A percentile compares a stretch with the other conserved stretches of the same genome.
Evolutionary conservation across 2,888 invertebrate genomes (phyloP).

Genomic region (Thecophora atra): DNA sequence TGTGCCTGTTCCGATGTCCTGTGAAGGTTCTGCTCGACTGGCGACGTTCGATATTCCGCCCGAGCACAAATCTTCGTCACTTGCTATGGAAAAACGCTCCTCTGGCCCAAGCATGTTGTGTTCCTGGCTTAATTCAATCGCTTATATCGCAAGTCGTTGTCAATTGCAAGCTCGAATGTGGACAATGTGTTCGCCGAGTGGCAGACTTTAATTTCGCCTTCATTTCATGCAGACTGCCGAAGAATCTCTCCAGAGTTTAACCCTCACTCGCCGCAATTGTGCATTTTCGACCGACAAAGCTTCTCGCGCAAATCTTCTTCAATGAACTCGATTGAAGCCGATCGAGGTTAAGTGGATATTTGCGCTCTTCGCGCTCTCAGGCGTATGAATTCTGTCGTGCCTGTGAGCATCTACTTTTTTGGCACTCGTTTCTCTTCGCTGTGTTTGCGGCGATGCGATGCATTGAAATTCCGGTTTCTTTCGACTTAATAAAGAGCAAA

Average conservation of each 20-base stretch:
- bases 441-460: background rate
- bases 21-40: background rate
- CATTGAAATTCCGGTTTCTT: slow-evolving; percentile 42
- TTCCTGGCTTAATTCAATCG: slow-evolving; percentile 27
- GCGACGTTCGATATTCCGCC: background rate
- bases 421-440: slow-evolving; percentile 6
- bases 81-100: too few relatives aligned
- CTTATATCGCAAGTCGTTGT: slow-evolving; percentile 28
- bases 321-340: too few relatives aligned
- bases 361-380: background rate
- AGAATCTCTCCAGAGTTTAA: background rate
- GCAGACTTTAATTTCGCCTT: background rate
- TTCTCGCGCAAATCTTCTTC: too few relatives aligned
- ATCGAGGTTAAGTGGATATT: background rate
- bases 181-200: background rate
- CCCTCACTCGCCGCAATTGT: too few relatives aligned
- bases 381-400: background rate
- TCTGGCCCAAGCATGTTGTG: background rate
- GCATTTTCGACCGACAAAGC: too few relatives aligned
- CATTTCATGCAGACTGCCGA: background rate
- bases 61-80: background rate
- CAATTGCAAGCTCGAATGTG: slow-evolving; percentile 5
- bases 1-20: slow-evolving; percentile 4
- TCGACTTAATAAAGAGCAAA: slow-evolving; percentile 46
- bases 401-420: too few relatives aligned